Base-by-base conservation (phyloP, 1,140 invertebrate species). In the Manduca sexta region DNA sequence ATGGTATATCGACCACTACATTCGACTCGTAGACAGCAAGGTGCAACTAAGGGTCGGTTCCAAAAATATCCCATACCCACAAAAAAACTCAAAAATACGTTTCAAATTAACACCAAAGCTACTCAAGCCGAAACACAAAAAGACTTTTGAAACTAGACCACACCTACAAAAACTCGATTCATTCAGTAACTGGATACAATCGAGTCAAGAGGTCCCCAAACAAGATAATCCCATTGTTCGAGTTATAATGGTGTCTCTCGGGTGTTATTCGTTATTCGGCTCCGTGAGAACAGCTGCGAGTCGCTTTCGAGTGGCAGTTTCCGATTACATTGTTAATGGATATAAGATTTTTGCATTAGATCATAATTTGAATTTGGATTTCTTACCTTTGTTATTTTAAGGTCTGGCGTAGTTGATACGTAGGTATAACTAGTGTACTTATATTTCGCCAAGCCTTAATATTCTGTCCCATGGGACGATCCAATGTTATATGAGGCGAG, bases 201-300 rank as follows among this genome's bases (percentile, higher is more conserved):
- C 68, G 64, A 74, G 79, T 84, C 77, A 83, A 78, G 76, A 78
- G 73, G 77, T 82, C 81, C 81, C 77, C 77, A 84, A 84, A 84
- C 81, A 84, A 82, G 78, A 84, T 84, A 84, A 84, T 84, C 77
- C 78, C 78, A 78, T 84, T 84, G 81, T 84, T 64, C 68, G 69
- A 63, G 74, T 82, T 81, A 82, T 84, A 84, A 84, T 81, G 69
- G 77, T 66, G 66, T 75, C 77, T 79, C 70, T 57, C 47, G 74
- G 69, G 77, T 77, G 69, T 68, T 56, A 64, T 68, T 64, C 38
- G 61, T 69, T 72, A 80, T 80, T 79, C 77, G 80, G 82, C 79
- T 77, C 68, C 70, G 60, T 73, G 52, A 46, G 13, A 68, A 73
- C 80, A 81, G 77, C 74, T 82, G 81, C 60, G 55, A 66, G 63